Base-by-base conservation (phyloP, 2,797 vertebrate species). In the Pogonophryne albipinna region DNA sequence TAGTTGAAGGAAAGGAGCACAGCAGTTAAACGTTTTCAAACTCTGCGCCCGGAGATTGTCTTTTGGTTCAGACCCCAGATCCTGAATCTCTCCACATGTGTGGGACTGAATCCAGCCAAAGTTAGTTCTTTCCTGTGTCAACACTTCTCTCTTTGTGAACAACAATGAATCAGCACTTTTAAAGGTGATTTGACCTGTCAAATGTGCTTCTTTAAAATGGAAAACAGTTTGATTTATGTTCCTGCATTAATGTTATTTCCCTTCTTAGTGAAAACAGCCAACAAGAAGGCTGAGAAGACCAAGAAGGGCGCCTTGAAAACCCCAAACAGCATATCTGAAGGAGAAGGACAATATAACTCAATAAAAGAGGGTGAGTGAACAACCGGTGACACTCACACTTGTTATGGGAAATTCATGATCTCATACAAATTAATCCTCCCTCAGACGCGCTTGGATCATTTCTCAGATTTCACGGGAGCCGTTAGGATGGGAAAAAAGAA, bases 251-350 rank as follows among this genome's bases (percentile, higher is more conserved):
- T 72, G 19, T 58, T 0, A 64, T 83, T 77, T 72, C 14, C 61
- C 89, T 74, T 63, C 71, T 88, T 34, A 95, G 96, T 80, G 86
- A 98, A 96, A 95, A 85, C 87, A 16, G 75, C 91, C 81, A 95
- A 89, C 70, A 94, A 89, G 82, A 96, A 95, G 92, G 84, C 92
- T 23, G 91, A 95, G 83, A 97, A 96, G 89, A 96, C 81, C 90
- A 96, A 95, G 89, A 95, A 93, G 70, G 83, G 57, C 27, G 47
- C 63, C 5, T 87, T 94, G 78, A 96, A 95, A 82, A 90, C 80
- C 68, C 82, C 93, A 62, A 93, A 87, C 83, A 95, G 94, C 69
- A 88, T 91, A 82, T 86, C 90, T n/a, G 91, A 94, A 27, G 85
- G 89, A 83, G 84, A 60, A 15, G 57, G 76, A 57, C 82, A 84